Evolutionary conservation across 2,113 vertebrate genomes (phyloP), one percentile per base, ranked within the genome.

Genomic region (Odontesthes bonariensis): DNA sequence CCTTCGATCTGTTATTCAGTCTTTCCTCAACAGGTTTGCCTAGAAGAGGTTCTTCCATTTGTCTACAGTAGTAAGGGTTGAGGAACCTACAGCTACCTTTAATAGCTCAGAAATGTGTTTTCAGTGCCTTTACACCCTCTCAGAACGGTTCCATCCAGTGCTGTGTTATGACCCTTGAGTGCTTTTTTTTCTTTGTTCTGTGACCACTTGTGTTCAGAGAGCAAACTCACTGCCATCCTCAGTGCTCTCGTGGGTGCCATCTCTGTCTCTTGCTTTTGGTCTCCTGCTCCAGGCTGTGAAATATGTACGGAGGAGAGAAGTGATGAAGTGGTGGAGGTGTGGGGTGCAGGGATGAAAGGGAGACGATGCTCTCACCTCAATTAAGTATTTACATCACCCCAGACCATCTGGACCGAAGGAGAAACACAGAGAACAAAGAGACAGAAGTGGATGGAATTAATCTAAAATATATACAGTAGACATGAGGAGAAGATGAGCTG

Each of bases 331-430:
- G 66, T 44, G 64, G 62, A 62, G 75, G 73, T 54, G 31, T 22
- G 56, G 47, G 60, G 38, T 23, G 22, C 11, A 14, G 19, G 70
- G 54, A 66, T 44, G 59, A 52, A 74, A 78, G 63, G 62, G 82
- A 57, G 62, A 73, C 1, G 47, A 75, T 42, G 73, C 75, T 61
- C 53, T 77, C 3, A 14, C 72, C 74, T 86, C 42, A 8, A 84
- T 89, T 77, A 86, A 88, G 79, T 83, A 89, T 89, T 88, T 86
- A 88, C 73, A 79, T 64, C 84, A 59, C 31, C 68, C 56, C 59
- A 11, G 63, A 79, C 70, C 81, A 89, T 84, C 81, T 89, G 85
- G 85, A 75, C 70, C 1, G 35, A 68, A 55, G 54, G 22, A 80
- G 73, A 73, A 53, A 47, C 23, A 57, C 54, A 1, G 63, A 76